These are phyloP conservation scores for Lasioglossum calceatum DNA, from an alignment of 2,888 invertebrate species.

Conservation along the genomic window DNA sequence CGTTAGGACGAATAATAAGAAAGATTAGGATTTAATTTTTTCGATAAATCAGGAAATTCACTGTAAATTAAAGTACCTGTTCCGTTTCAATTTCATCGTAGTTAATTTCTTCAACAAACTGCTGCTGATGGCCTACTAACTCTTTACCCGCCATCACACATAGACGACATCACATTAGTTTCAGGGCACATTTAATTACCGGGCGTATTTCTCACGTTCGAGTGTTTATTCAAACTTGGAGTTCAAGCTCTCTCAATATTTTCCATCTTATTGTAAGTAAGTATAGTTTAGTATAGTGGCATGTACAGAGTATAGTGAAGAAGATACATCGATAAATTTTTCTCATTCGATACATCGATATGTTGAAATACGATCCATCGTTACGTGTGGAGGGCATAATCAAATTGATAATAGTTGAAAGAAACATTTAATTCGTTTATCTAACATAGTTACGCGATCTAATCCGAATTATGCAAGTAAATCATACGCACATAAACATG, in stretches of 20 bases:
- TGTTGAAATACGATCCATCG: slow-evolving; percentile 40
- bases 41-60: not conserved
- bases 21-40: not conserved
- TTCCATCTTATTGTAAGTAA: slow-evolving; percentile 34
- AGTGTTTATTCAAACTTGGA: slow-evolving; percentile 58
- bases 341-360: slow-evolving; percentile 49
- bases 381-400: slow-evolving; percentile 8
- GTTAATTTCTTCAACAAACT: slow-evolving; percentile 92
- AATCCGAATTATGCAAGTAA: not conserved
- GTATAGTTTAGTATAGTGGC: no score
- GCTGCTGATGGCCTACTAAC: slow-evolving; percentile 80
- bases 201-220: slow-evolving; percentile 23
- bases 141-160: slow-evolving; percentile 80
- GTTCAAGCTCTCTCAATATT: slow-evolving; percentile 54
- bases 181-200: slow-evolving; percentile 73
- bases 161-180: slow-evolving; percentile 77
- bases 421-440: not conserved
- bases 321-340: slow-evolving; percentile 34
- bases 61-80: slow-evolving; percentile 86
- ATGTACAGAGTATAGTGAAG: slow-evolving; percentile 27
- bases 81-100: slow-evolving; percentile 90
- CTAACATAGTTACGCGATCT: not conserved
- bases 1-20: not conserved
- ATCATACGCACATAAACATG: not conserved
- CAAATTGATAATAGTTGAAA: not conserved